These are phyloP conservation scores for Drosophila littoralis DNA, from an alignment of 1,140 invertebrate species.

Conservation along the genomic window DNA sequence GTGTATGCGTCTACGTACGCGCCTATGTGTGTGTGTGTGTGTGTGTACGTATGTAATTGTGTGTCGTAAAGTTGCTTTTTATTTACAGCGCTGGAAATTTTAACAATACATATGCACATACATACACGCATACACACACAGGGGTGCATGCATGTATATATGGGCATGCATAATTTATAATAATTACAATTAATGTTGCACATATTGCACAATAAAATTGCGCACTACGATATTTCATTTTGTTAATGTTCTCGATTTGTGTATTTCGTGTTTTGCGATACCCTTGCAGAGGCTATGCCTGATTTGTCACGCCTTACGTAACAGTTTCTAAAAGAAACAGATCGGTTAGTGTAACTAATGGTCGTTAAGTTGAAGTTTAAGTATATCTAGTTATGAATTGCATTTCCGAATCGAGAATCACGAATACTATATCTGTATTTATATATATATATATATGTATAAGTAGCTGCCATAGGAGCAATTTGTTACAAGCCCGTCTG, in stretches of 20 bases:
- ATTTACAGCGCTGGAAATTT: conserved; percentile 65
- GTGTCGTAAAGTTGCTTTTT: conserved; percentile 44
- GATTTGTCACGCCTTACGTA: neutral
- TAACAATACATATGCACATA: conserved; percentile 52
- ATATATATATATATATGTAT: neutral
- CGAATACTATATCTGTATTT: too few relatives aligned
- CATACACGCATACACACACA: conserved; percentile 6
- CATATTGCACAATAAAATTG: conserved; percentile 57
- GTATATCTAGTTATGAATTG: too few relatives aligned
- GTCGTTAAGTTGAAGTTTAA: too few relatives aligned
- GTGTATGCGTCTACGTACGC: conserved; percentile 30
- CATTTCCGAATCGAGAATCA: too few relatives aligned
- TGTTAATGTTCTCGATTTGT: neutral
- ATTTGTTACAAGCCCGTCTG: neutral
- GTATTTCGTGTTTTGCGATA: neutral
- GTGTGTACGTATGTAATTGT: conserved; percentile 12
- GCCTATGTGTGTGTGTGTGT: conserved; percentile 16
- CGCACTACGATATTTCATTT: conserved; percentile 22
- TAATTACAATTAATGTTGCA: conserved; percentile 61
- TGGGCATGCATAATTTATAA: conserved; percentile 51
- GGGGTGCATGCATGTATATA: conserved; percentile 20
- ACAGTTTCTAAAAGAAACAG: neutral
- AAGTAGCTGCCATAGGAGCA: conserved; percentile 9
- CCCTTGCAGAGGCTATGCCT: conserved; percentile 6
- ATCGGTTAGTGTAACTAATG: too few relatives aligned